These are phyloP conservation scores for Sanderia malayensis DNA, from an alignment of 30 jellyfish, hydroid and myxozoan genomes.

Conservation along the genomic window DNA sequence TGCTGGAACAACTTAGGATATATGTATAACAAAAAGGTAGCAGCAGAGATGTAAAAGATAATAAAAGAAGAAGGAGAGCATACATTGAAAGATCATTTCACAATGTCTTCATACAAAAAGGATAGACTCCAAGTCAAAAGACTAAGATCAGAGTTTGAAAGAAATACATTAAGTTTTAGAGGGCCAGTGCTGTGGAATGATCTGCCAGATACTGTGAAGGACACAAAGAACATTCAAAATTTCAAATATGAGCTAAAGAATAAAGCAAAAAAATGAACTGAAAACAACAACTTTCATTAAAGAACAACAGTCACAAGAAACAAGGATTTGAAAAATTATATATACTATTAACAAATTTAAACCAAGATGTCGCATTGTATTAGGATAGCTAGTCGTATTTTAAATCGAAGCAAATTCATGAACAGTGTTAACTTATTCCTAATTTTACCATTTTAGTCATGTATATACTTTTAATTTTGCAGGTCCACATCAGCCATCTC, in stretches of 20 bases:
- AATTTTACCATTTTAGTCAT: constrained; percentile 20
- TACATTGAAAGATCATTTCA: constrained; percentile 34
- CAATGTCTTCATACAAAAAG: constrained; percentile 28
- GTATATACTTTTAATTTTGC: constrained; percentile 11
- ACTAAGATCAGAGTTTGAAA: constrained; percentile 15
- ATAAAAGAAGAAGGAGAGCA: constrained; percentile 39
- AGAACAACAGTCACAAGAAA: constrained; percentile 19
- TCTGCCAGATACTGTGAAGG: constrained; percentile 41
- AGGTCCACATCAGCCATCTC: constrained; percentile 29
- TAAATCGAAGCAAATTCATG: constrained; percentile 14
- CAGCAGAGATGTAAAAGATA: constrained; percentile 31
- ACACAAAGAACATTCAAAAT: constrained; percentile 18
- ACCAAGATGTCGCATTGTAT: not conserved
- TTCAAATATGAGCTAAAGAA: constrained; percentile 22
- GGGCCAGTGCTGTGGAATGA: constrained; percentile 51
- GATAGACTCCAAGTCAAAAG: not conserved
- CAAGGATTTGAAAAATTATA: constrained; percentile 7
- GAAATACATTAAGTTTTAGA: constrained; percentile 29
- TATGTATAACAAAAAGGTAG: constrained; percentile 9
- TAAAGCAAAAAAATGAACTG: constrained; percentile 23
- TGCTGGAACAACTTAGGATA: not conserved
- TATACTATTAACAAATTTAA: constrained; percentile 14
- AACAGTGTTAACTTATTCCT: constrained; percentile 33
- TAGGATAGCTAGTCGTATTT: constrained; percentile 35
- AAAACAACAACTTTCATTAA: constrained; percentile 18